phyloP scores from a whole-genome alignment of 2,888 invertebrate species.

The Anarsia innoxiella region DNA sequence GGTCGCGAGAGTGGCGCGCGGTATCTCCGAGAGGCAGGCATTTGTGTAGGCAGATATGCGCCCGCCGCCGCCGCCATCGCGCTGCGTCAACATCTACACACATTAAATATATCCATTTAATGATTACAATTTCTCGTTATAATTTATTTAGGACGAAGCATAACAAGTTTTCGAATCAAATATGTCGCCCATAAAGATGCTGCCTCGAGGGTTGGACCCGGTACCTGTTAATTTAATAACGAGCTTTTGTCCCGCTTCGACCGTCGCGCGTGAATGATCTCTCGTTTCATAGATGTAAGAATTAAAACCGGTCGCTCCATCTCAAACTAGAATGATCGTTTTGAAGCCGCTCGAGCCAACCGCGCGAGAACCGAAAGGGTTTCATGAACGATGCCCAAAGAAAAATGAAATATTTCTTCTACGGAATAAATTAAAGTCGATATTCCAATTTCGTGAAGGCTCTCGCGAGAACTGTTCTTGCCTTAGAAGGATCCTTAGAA shows the following conservation, averaged over 20 bases:
- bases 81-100: constrained; percentile 46
- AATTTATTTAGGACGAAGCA: constrained; percentile 74
- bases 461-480: constrained; percentile 50
- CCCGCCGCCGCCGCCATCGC: constrained; percentile 24
- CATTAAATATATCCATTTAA: constrained; percentile 73
- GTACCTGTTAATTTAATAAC: constrained; percentile 63
- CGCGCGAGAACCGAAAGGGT: constrained; percentile 60
- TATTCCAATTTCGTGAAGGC: constrained; percentile 56
- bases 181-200: constrained; percentile 75
- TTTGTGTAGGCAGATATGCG: constrained; percentile 64
- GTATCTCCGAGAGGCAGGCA: constrained; percentile 61
- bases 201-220: constrained; percentile 66
- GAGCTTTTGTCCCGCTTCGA: constrained; percentile 52
- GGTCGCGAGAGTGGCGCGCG: constrained; percentile 53
- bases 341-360: constrained; percentile 50
- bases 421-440: constrained; percentile 72
- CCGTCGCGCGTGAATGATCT: constrained; percentile 54
- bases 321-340: constrained; percentile 61
- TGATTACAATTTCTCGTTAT: constrained; percentile 75
- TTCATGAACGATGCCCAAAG: constrained; percentile 53
- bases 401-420: constrained; percentile 73
- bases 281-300: constrained; percentile 65
- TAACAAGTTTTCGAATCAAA: constrained; percentile 76
- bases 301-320: constrained; percentile 68
- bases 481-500: constrained; percentile 55